Evolutionary conservation across 2,797 vertebrate species (phyloP), one percentile per base, ranked within the genome.

Genomic region (Liparis tanakae): DNA sequence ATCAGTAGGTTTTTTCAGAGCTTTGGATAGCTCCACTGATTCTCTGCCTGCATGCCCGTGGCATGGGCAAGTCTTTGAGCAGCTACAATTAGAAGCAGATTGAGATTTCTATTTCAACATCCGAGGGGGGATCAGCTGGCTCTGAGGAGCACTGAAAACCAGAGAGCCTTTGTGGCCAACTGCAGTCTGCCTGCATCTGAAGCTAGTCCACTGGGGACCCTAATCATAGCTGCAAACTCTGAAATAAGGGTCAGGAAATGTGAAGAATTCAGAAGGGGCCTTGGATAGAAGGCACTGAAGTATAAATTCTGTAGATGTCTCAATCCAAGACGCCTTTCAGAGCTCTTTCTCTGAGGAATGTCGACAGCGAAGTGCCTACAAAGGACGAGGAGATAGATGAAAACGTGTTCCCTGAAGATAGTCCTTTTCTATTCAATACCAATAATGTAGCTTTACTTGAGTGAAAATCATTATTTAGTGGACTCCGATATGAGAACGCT

Each of bases 181-280:
- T 87, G 81, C 85, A 85, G 78, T 59, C 71, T 61, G 74, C 76
- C 78, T 72, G 84, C 88, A 88, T 91, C 77, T 74, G 76, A 91
- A 80, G 80, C 78, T 44, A 50, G 80, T 90, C 92, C 87, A 68
- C 50, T 22, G 87, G 90, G 91, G 89, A 85, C 78, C 82, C 67
- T 91, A 90, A 93, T 93, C 92, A 92, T 85, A 88, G 91, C 91
- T 74, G 70, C 86, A 90, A 87, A 91, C 79, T 78, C 62, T 70
- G 56, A 88, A 92, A 93, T 90, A 75, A 86, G 85, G 89, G 89
- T 91, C 85, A 93, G 87, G 76, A 85, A 90, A 91, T 83, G 84
- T 83, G 78, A 81, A 88, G 81, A 86, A 91, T 79, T 87, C 67
- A 80, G 77, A 80, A 53, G 68, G 78, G 67, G 72, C 46, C 37